Percentiles rank a stretch among this genome's conserved stretches.
Evolutionary conservation across 2,797 vertebrate genomes (phyloP).

Genomic region (Neosilurus hyrtlii): DNA sequence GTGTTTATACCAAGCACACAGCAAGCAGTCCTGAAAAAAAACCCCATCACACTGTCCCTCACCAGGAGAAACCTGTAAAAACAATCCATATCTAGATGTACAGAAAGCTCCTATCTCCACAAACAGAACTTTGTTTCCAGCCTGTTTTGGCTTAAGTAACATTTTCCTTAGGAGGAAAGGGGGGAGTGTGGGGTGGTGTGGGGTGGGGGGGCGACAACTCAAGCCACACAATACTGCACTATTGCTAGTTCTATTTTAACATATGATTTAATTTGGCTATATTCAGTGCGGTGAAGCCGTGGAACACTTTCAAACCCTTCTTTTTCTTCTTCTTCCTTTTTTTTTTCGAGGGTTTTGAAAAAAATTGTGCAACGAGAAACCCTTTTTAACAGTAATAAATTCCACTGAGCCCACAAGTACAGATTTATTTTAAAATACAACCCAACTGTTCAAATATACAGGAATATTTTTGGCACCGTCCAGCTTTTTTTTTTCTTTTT

Average conservation of each 20-base stretch:
- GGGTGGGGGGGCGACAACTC: background rate
- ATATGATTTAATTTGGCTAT: background rate
- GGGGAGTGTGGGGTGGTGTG: background rate
- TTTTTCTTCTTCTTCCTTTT: too few species aligned
- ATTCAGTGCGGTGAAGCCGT: background rate
- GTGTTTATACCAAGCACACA: background rate
- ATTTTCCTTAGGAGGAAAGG: slow-evolving; percentile 6
- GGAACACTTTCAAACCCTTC: background rate
- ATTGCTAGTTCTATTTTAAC: slow-evolving; percentile 16
- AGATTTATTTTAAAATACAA: background rate
- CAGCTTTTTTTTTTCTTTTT: background rate
- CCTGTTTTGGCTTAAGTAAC: slow-evolving; percentile 9
- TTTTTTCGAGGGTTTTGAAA: background rate
- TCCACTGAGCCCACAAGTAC: too few species aligned
- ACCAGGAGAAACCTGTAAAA: background rate
- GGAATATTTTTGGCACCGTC: background rate
- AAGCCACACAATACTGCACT: slow-evolving; percentile 14
- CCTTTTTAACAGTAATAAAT: too few species aligned
- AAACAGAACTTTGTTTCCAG: slow-evolving; percentile 29
- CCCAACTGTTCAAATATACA: background rate
- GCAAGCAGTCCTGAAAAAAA: too few species aligned
- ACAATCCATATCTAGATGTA: background rate
- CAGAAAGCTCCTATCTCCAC: background rate
- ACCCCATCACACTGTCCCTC: too few species aligned
- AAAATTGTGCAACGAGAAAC: background rate